A percentile compares a stretch with the other conserved stretches of the same genome.
These are phyloP conservation scores for Zapornia atra DNA, from an alignment of 2,113 vertebrate genomes.

Conservation along the genomic window DNA sequence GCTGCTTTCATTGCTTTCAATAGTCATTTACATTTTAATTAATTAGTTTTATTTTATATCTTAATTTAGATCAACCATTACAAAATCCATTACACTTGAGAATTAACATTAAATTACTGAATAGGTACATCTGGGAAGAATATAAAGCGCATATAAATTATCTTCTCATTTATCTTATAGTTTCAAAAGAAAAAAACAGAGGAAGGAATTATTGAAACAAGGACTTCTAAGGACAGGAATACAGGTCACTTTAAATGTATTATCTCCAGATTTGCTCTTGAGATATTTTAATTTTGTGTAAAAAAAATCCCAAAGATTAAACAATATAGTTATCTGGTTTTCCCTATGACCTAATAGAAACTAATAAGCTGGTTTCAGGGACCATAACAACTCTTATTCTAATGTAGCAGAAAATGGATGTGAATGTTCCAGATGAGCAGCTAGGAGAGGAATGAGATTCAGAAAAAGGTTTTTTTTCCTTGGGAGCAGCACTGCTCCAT, in stretches of 20 bases:
- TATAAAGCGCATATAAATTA: not conserved
- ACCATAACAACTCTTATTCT: not conserved
- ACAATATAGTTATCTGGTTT: not conserved
- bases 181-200: not conserved
- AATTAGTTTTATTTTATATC: not conserved
- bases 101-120: not conserved
- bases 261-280: not conserved
- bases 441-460: not conserved
- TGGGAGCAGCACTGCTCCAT: not conserved
- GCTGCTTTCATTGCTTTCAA: not conserved
- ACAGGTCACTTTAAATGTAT: not conserved
- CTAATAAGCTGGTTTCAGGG: not conserved
- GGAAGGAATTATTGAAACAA: not conserved
- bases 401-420: not conserved
- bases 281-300: not conserved
- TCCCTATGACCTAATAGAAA: not conserved
- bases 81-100: not conserved
- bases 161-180: not conserved
- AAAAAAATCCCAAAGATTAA: not conserved
- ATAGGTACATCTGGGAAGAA: constrained; percentile 11
- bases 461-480: not conserved
- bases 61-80: constrained; percentile 2
- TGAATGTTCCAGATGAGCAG: not conserved
- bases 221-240: not conserved
- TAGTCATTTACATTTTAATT: constrained; percentile 6